Evolutionary conservation across 2,113 vertebrate species (phyloP).

Genomic region (Neotragus moschatus): DNA sequence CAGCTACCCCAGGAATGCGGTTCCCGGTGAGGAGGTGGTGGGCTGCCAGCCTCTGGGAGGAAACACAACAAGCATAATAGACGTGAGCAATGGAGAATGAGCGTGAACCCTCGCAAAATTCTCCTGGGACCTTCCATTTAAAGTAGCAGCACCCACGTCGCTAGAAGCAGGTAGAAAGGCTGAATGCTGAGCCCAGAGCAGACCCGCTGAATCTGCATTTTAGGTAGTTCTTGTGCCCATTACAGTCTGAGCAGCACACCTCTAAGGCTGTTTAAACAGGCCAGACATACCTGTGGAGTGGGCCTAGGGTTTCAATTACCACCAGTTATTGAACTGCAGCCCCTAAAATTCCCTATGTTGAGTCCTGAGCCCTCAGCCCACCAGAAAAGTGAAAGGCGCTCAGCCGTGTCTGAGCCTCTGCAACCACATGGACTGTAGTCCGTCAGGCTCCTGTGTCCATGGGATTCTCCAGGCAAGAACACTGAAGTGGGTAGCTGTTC

Average conservation of each 20-base stretch:
- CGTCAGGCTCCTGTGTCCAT: neutral
- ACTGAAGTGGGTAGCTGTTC: neutral
- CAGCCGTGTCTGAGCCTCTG: fast-evolving
- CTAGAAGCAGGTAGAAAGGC: neutral
- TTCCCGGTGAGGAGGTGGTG: neutral
- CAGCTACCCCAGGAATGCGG: neutral
- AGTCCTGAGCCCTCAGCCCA: neutral
- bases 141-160: neutral
- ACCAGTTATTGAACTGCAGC: neutral
- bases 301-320: neutral
- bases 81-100: neutral
- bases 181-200: neutral
- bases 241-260: fast-evolving
- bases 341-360: neutral
- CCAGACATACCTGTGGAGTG: neutral
- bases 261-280: neutral
- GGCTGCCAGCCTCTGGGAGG: neutral
- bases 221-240: fast-evolving
- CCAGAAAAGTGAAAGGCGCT: neutral
- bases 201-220: neutral
- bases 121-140: neutral
- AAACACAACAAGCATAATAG: neutral
- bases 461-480: neutral
- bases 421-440: neutral
- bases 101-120: neutral